phyloP scores from a whole-genome alignment of 2,888 invertebrate genomes.

The Tinea trinotella region DNA sequence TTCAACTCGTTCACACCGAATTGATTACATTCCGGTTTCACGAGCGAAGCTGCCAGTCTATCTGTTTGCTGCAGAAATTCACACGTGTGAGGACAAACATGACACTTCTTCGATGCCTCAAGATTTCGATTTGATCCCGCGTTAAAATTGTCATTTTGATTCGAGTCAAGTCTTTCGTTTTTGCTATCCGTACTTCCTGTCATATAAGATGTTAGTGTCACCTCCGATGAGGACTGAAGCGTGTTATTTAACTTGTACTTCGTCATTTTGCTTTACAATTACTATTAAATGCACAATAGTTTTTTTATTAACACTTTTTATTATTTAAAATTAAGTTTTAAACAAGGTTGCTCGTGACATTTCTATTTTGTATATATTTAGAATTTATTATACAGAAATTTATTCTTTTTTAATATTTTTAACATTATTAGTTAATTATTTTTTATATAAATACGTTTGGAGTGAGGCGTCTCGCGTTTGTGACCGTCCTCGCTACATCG shows the following conservation, averaged over 20 bases:
- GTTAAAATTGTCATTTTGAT: slow-evolving; percentile 43
- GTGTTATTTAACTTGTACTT: slow-evolving; percentile 70
- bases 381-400: slow-evolving; percentile 21
- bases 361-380: slow-evolving; percentile 23
- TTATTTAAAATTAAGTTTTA: slow-evolving; percentile 44
- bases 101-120: slow-evolving; percentile 33
- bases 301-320: slow-evolving; percentile 1
- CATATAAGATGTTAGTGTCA: slow-evolving; percentile 62
- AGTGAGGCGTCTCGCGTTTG: slow-evolving; percentile 20
- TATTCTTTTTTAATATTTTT: slow-evolving; percentile 7
- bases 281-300: background rate
- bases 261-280: slow-evolving; percentile 49
- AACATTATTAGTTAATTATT: background rate
- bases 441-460: slow-evolving; percentile 1
- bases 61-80: slow-evolving; percentile 42
- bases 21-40: slow-evolving; percentile 42
- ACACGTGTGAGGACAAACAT: slow-evolving; percentile 47
- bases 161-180: slow-evolving; percentile 37
- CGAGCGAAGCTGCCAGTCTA: slow-evolving; percentile 43
- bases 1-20: slow-evolving; percentile 58
- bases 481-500: slow-evolving; percentile 23
- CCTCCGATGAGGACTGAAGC: slow-evolving; percentile 48
- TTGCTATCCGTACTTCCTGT: slow-evolving; percentile 40
- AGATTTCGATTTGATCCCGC: slow-evolving; percentile 44
- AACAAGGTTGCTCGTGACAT: slow-evolving; percentile 54